Evolutionary conservation across 1,140 invertebrate genomes (phyloP).

Genomic region (Drosophila willistoni): DNA sequence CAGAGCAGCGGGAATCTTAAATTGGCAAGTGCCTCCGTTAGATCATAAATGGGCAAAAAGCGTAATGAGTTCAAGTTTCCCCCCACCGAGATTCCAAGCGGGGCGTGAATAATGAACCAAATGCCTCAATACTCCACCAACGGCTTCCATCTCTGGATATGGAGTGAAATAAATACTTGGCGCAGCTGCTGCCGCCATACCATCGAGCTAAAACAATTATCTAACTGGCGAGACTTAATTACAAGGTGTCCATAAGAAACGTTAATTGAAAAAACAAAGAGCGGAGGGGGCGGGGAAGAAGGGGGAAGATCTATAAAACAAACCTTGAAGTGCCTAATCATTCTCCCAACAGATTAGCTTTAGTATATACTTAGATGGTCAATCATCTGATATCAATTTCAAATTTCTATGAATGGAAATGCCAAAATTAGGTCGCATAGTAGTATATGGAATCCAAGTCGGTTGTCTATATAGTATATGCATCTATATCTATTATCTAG

Average conservation of each 20-base stretch:
- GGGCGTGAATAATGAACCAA: background rate
- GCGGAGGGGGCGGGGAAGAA: no score
- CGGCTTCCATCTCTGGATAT: background rate
- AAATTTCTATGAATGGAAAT: background rate
- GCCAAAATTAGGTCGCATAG: conserved; percentile 12
- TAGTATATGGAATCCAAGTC: background rate
- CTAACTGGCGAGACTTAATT: conserved; percentile 6
- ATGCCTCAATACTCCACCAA: background rate
- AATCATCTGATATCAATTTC: no score
- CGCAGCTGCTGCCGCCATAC: background rate
- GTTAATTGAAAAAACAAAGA: background rate
- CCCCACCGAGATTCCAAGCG: conserved; percentile 4
- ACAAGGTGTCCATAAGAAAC: conserved; percentile 8
- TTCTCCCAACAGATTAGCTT: no score
- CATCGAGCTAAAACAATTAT: background rate
- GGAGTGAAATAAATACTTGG: conserved; percentile 9
- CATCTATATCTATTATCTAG: background rate
- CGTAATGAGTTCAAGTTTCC: conserved; percentile 4
- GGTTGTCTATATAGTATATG: background rate
- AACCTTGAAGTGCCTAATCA: no score
- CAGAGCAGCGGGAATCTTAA: conserved; percentile 6
- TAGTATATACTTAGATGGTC: no score
- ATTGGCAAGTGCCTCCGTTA: conserved; percentile 9
- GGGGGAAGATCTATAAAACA: background rate
- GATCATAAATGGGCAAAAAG: conserved; percentile 8